A percentile compares a stretch with the other conserved stretches of the same genome.
These are phyloP conservation scores for Scaptomyza montana DNA, from an alignment of 1,140 invertebrate species.

Conservation along the genomic window DNA sequence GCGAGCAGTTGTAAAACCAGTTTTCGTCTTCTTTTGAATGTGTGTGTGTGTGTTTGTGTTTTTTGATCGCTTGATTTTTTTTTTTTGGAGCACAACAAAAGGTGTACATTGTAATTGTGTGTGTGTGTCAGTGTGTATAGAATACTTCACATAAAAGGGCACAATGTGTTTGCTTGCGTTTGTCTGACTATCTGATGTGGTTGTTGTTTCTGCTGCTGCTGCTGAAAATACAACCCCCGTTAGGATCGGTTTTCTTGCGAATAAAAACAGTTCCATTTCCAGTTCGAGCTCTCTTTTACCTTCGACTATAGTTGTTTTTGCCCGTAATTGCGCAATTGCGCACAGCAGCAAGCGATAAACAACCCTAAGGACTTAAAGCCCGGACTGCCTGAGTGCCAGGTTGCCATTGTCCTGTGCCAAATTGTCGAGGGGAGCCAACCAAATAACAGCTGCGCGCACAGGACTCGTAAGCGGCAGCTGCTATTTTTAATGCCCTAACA, in stretches of 20 bases:
- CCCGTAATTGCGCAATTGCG: conserved; percentile 75
- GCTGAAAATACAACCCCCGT: conserved; percentile 68
- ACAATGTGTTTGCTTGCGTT: conserved; percentile 32
- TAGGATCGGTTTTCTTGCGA: conserved; percentile 47
- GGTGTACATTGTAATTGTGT: conserved; percentile 42
- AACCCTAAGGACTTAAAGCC: conserved; percentile 38
- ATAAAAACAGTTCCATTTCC: conserved; percentile 57
- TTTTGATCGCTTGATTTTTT: conserved; percentile 35
- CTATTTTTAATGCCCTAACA: conserved; percentile 61
- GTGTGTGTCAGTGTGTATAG: conserved; percentile 19
- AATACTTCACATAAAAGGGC: conserved; percentile 1
- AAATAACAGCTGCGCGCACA: conserved; percentile 70
- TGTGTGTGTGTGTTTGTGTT: conserved; percentile 5
- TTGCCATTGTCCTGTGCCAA: conserved; percentile 69
- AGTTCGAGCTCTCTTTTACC: conserved; percentile 22
- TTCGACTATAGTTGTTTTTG: conserved; percentile 20
- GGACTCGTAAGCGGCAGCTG: conserved; percentile 67
- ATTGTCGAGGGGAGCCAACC: conserved; percentile 25
- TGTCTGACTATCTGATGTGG: conserved; percentile 24
- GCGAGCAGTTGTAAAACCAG: conserved; percentile 74
- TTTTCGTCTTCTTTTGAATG: conserved; percentile 52
- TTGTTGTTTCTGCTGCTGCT: conserved; percentile 3
- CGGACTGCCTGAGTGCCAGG: background rate
- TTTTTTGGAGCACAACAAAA: conserved; percentile 54
- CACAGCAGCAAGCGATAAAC: conserved; percentile 48